Evolutionary conservation across 1,140 invertebrate species (phyloP), one percentile per base, ranked within the genome.

Genomic region (Holotrichia oblita): DNA sequence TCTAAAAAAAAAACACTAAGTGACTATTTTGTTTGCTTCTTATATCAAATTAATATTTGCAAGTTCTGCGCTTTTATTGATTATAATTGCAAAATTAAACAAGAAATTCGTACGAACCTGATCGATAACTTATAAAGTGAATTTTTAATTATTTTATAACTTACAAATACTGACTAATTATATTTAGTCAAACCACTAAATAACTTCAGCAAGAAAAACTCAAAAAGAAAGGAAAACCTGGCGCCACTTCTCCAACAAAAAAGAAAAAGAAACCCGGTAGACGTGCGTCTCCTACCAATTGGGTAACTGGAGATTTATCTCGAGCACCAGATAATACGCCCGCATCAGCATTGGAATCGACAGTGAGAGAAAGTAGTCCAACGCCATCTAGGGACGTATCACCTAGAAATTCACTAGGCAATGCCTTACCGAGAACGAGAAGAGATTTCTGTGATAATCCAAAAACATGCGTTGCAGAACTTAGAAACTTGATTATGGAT

Each of bases 181-280:
- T 4, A 34, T 34, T 34, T 34, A 34, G 27, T 34, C 27, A 34
- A 34, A 34, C 27, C 1, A 34, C 27, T 34, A 34, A 34, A 34
- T 34, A 34, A 2, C 27, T 34, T 34, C 22, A 72, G 22, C n/a
- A 0, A 34, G 34, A 27, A 72, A 27, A 27, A 72, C 3, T n/a
- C 6, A 72, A 22, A 72, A 72, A 34, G 14, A 72, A 27, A n/a
- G 64, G 6, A 27, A 72, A 72, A 27, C 8, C n/a, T 24, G 22
- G 8, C 22, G 10, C 20, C 9, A 22, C 64, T 22, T 34, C 64
- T 4, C 22, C 22, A 27, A 27, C 64, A 34, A 72, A 55, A 55
- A 14, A 72, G 64, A 72, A 72, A 55, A 55, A 55, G 48, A 55
- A 55, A 55, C 48, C 48, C 14, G 7, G 2, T 55, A 55, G n/a